Conservation (phyloP, 2,113 vertebrate species). For the Thunnus thynnus region DNA sequence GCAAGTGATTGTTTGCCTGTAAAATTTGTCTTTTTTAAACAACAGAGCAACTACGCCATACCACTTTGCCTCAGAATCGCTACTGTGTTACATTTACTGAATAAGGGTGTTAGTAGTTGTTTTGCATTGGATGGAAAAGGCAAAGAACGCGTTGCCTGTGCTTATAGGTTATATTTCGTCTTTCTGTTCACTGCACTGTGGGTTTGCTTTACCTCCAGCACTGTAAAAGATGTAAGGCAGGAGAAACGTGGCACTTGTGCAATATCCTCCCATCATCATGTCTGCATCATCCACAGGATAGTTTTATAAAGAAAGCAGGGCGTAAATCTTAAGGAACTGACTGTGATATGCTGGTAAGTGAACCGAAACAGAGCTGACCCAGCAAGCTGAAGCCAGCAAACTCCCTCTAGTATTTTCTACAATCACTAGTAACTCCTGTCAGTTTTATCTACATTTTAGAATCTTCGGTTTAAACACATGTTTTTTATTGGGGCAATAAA, state of each 20-base stretch:
- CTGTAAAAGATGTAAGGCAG: not conserved
- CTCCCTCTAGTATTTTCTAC: not conserved
- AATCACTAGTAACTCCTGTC: constrained; percentile 5
- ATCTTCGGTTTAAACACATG: constrained; percentile 25
- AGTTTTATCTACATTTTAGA: constrained; percentile 34
- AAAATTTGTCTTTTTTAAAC: not conserved
- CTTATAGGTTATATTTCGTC: not conserved
- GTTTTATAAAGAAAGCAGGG: not conserved
- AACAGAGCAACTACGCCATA: not conserved
- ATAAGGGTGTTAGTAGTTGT: not conserved
- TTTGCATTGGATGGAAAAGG: not conserved
- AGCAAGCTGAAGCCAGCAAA: not conserved
- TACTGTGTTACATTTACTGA: not conserved
- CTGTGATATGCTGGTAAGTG: not conserved
- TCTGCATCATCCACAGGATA: constrained; percentile 7
- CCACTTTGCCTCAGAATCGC: not conserved
- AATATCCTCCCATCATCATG: not conserved
- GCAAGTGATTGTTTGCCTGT: not conserved
- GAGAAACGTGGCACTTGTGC: not conserved
- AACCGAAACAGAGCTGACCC: not conserved
- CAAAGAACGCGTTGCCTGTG: not conserved
- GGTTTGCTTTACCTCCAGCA: not conserved
- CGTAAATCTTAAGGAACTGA: not conserved
- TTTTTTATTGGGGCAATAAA: constrained; percentile 46
- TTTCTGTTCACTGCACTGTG: not conserved